Evolutionary conservation across 2,888 invertebrate species (phyloP).

Genomic region (Hypomecis atomaria): DNA sequence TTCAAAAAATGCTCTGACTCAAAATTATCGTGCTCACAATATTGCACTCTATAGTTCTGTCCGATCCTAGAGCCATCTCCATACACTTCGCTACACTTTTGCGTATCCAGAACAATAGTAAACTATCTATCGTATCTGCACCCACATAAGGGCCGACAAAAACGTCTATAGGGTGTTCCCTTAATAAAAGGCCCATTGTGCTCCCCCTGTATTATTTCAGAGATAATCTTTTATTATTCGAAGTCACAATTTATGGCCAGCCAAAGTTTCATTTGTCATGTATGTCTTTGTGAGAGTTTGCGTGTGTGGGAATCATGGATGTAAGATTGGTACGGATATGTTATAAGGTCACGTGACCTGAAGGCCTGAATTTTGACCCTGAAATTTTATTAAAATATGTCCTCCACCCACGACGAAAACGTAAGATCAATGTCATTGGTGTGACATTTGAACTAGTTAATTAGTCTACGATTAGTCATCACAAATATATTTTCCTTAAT

Average conservation of each 20-base stretch:
- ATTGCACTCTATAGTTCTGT: no score
- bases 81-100: constrained; percentile 21
- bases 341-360: no score
- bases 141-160: constrained; percentile 52
- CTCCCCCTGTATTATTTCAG: constrained; percentile 78
- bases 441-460: no score
- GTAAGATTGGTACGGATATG: no score
- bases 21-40: no score
- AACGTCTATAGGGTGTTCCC: constrained; percentile 57
- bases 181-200: constrained; percentile 78
- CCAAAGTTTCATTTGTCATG: constrained; percentile 77
- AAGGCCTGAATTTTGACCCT: no score
- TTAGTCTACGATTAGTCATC: no score
- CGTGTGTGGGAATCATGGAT: constrained; percentile 12
- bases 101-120: constrained; percentile 34
- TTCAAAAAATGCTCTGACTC: no score
- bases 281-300: constrained; percentile 30
- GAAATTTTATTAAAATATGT: no score
- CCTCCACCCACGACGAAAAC: no score
- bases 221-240: constrained; percentile 81
- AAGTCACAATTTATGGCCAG: constrained; percentile 74
- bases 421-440: no score
- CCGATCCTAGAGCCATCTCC: not conserved
- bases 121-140: constrained; percentile 37
- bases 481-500: no score